Evolutionary conservation across 2,797 vertebrate species (phyloP).

Genomic region (Bovichtus diacanthus): DNA sequence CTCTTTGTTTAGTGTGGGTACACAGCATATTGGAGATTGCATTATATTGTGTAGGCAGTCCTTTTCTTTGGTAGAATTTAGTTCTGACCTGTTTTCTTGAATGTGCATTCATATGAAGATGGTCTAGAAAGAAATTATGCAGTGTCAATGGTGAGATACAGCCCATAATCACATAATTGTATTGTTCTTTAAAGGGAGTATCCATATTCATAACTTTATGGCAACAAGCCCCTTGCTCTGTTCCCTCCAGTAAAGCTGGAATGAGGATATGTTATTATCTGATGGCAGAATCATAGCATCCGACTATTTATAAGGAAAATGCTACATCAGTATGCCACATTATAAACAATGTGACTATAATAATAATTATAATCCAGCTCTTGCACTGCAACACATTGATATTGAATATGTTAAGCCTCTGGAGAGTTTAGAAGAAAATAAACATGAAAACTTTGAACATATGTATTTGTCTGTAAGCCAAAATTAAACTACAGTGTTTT

Average conservation of each 20-base stretch:
- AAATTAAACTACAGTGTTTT: not conserved
- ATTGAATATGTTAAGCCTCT: not conserved
- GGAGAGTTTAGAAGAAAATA: not conserved
- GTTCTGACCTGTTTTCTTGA: constrained; percentile 7
- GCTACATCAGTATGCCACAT: not conserved
- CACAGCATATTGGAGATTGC: not conserved
- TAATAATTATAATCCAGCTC: not conserved
- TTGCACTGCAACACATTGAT: not conserved
- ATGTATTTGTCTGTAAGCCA: not conserved
- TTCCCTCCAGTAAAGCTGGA: not conserved
- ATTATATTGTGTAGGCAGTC: constrained; percentile 1
- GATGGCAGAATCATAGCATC: not conserved
- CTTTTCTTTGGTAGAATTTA: not conserved
- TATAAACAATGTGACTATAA: not conserved
- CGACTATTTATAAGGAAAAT: not conserved
- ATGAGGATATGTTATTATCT: not conserved
- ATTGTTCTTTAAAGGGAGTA: not conserved
- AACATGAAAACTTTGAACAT: not conserved
- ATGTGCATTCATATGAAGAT: constrained; percentile 2
- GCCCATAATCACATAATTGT: not conserved
- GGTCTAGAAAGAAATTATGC: no score
- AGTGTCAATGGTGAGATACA: not conserved
- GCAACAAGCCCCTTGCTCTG: not conserved
- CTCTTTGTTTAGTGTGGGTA: constrained; percentile 1
- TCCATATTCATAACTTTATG: not conserved